Percentiles rank a stretch among this genome's conserved stretches.
Evolutionary conservation across 30 jellyfish, hydroid and myxozoan genomes (phyloP).

Genomic region (Turritopsis rubra): DNA sequence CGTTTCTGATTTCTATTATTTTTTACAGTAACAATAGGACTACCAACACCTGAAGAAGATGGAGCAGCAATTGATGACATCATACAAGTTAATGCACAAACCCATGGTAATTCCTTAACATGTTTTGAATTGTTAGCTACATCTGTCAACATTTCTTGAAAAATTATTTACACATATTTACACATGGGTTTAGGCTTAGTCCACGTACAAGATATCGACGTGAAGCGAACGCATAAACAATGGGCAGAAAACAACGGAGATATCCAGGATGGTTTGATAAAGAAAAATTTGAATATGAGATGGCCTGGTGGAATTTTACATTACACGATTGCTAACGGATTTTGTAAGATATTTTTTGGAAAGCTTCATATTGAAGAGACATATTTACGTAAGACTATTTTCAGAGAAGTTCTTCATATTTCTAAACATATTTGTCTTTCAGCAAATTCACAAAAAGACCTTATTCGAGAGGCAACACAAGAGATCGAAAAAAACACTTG

Average conservation of each 20-base stretch:
- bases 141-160: no score
- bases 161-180: neutral
- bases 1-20: neutral
- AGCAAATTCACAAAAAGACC: neutral
- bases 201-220: neutral
- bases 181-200: neutral
- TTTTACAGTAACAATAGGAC: neutral
- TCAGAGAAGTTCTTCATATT: neutral
- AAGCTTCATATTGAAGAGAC: no score
- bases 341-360: neutral
- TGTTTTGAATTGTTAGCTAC: no score
- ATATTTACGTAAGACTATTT: neutral
- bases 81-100: neutral
- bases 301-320: neutral
- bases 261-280: neutral
- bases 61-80: neutral
- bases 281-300: neutral
- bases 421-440: no score
- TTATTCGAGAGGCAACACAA: neutral
- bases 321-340: neutral
- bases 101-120: neutral
- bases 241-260: neutral
- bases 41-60: neutral
- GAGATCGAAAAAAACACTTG: neutral
- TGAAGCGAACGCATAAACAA: neutral